phyloP scores from a whole-genome alignment of 2,113 vertebrate species.

The Hemiprocne comata region DNA sequence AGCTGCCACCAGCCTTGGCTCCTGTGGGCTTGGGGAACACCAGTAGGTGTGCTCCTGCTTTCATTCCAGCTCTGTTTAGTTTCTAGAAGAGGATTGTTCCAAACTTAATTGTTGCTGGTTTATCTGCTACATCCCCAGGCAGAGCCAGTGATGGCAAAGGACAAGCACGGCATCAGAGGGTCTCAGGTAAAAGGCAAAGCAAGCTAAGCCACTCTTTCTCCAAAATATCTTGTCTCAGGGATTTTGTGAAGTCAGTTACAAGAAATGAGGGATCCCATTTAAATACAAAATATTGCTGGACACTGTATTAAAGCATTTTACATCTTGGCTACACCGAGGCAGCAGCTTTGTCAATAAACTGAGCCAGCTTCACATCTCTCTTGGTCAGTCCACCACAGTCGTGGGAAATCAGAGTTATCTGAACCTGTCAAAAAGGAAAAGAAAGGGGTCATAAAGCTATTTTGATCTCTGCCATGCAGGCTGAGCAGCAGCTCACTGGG shows the following conservation, averaged over 20 bases:
- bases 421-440: slow-evolving; percentile 82
- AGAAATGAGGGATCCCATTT: neutral
- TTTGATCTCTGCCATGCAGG: neutral
- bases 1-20: neutral
- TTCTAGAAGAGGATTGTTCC: neutral
- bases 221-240: neutral
- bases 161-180: neutral
- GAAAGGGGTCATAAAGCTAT: neutral
- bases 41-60: neutral
- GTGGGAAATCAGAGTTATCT: slow-evolving; percentile 93
- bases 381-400: slow-evolving; percentile 90
- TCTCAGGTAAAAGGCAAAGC: neutral
- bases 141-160: neutral
- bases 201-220: neutral
- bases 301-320: neutral
- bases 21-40: neutral
- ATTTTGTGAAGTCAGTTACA: neutral
- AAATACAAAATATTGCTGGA: neutral
- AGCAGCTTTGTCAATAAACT: slow-evolving; percentile 92
- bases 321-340: slow-evolving; percentile 49
- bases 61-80: neutral
- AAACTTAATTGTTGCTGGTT: neutral
- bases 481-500: neutral
- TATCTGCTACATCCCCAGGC: neutral
- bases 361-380: slow-evolving; percentile 91